Evolutionary conservation across 2,888 invertebrate genomes (phyloP).

Genomic region (Ectemnius lituratus): DNA sequence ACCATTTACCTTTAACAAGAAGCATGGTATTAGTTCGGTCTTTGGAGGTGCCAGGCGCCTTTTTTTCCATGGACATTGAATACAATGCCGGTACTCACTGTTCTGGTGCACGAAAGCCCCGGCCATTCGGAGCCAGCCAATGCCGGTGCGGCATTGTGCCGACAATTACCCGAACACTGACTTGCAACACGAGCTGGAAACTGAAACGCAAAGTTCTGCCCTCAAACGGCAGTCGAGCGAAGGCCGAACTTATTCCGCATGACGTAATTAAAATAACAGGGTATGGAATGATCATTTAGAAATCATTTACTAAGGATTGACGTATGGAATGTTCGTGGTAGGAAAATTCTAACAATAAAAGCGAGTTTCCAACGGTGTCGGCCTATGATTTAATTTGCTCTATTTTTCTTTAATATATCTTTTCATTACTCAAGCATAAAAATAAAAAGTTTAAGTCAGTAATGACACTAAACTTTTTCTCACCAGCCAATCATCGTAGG

Average conservation of each 20-base stretch:
- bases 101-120: not conserved
- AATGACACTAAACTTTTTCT: not conserved
- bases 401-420: not conserved
- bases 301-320: not conserved
- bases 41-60: not conserved
- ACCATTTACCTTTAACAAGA: not conserved
- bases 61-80: not conserved
- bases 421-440: too few species aligned
- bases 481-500: conserved; percentile 7
- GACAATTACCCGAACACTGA: too few species aligned
- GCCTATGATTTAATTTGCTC: not conserved
- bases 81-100: not conserved
- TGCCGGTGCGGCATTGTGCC: too few species aligned
- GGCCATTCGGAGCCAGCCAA: too few species aligned
- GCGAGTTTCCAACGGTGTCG: conserved; percentile 13
- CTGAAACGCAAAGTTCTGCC: too few species aligned
- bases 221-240: too few species aligned
- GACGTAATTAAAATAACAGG: too few species aligned
- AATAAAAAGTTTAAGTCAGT: too few species aligned
- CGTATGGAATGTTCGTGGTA: not conserved
- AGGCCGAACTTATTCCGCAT: too few species aligned
- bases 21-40: not conserved
- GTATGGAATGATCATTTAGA: too few species aligned
- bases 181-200: too few species aligned
- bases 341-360: conserved; percentile 7